These are phyloP conservation scores for Phaethornis superciliosus DNA, from an alignment of 2,113 vertebrate species.

Conservation along the genomic window DNA sequence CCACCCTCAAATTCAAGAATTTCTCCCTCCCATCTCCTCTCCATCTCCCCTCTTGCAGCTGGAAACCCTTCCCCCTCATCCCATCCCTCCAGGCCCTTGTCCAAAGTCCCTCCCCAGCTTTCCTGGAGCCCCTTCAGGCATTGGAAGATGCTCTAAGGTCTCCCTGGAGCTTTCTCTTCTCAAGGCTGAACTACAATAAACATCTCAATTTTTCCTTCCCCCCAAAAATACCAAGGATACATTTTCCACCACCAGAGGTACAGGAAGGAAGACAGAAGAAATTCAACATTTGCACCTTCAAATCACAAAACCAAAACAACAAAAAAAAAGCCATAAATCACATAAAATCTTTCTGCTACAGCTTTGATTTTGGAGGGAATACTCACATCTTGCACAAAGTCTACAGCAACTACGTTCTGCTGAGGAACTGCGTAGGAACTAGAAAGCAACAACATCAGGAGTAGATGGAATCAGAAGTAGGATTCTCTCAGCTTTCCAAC, in stretches of 20 bases:
- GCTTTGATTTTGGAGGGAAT: background rate
- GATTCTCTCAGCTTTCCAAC: background rate
- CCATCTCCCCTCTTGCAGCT: no score
- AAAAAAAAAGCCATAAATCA: no score
- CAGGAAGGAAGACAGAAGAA: background rate
- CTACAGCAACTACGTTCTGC: background rate
- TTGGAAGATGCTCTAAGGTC: no score
- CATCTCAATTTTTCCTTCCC: background rate
- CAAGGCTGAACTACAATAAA: background rate
- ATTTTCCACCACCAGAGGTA: background rate
- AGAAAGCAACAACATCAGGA: background rate
- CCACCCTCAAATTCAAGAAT: no score
- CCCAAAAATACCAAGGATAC: background rate
- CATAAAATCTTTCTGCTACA: accelerated
- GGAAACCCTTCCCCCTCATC: no score
- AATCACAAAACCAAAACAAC: background rate
- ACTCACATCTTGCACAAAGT: background rate
- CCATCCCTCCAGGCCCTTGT: no score
- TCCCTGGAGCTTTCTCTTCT: no score
- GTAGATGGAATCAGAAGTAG: background rate
- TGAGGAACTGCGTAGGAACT: background rate
- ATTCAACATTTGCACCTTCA: background rate
- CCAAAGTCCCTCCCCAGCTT: no score
- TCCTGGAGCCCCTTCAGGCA: no score
- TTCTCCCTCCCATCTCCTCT: no score